A percentile compares a stretch with the other conserved stretches of the same genome.
These are phyloP conservation scores for Limosa lapponica DNA, from an alignment of 2,797 vertebrate species.

Conservation along the genomic window DNA sequence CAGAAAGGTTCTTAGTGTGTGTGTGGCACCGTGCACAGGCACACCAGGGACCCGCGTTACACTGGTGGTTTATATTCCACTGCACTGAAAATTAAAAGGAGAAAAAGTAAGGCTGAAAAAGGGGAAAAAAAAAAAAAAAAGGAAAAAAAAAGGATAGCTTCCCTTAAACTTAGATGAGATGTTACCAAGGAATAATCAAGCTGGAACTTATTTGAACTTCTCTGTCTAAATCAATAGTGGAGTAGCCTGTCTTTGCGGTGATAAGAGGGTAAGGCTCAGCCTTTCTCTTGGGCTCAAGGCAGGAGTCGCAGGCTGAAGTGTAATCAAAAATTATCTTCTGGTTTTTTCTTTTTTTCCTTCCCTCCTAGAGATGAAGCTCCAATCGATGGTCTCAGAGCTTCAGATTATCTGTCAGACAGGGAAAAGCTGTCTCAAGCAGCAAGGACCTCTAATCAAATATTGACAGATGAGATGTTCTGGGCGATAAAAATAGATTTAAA, in stretches of 20 bases:
- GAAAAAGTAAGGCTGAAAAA: not conserved
- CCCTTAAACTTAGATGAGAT: not conserved
- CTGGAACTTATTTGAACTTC: constrained; percentile 33
- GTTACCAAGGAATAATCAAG: constrained; percentile 8
- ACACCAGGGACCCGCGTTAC: not conserved
- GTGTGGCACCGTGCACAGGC: not conserved
- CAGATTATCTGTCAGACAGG: constrained; percentile 72
- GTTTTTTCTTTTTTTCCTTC: not conserved
- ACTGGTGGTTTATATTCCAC: not conserved
- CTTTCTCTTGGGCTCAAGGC: not conserved
- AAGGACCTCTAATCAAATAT: constrained; percentile 74
- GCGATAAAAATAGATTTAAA: constrained; percentile 75
- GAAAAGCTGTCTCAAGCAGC: constrained; percentile 64
- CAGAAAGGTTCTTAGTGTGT: not conserved
- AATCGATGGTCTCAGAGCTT: constrained; percentile 46
- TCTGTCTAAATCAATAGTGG: constrained; percentile 41
- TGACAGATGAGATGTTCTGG: constrained; percentile 68
- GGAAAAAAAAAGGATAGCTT: not conserved
- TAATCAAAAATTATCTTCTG: constrained; percentile 57
- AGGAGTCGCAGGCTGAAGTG: constrained; percentile 33
- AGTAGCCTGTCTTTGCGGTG: constrained; percentile 17
- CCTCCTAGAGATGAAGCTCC: constrained; percentile 3
- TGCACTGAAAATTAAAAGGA: not conserved
- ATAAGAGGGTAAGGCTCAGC: constrained; percentile 35
- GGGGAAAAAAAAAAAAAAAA: not conserved